Conservation (phyloP, 1,140 invertebrate species). For the Nautilus pompilius region DNA sequence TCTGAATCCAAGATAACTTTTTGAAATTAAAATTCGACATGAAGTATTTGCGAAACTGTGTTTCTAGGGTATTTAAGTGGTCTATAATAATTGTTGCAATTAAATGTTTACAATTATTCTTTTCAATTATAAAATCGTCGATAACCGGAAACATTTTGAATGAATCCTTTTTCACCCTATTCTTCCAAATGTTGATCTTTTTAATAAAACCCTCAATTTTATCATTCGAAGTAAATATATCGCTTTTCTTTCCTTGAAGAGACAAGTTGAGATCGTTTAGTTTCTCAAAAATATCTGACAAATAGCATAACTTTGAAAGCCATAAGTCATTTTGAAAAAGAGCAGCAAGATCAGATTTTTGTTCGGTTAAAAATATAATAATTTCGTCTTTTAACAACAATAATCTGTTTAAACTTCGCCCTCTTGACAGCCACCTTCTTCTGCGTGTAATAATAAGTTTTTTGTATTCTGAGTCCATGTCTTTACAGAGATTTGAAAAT, state of each 20-base stretch:
- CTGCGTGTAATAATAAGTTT: not conserved
- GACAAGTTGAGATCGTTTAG: not conserved
- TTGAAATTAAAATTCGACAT: not conserved
- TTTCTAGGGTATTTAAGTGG: not conserved
- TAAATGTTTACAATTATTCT: not conserved
- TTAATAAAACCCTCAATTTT: slow-evolving; percentile 2
- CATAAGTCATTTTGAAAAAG: not conserved
- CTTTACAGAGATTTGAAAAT: not conserved
- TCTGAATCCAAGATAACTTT: slow-evolving; percentile 3
- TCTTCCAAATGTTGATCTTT: slow-evolving; percentile 3
- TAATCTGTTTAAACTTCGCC: not conserved
- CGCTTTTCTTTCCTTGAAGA: not conserved
- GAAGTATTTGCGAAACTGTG: not conserved
- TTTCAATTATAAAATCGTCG: not conserved
- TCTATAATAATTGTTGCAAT: not conserved
- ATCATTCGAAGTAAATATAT: slow-evolving; percentile 4
- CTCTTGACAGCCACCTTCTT: not conserved
- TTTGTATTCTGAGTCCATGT: not conserved
- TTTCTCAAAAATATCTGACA: slow-evolving; percentile 2
- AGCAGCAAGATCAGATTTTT: slow-evolving; percentile 3
- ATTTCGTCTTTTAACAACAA: not conserved
- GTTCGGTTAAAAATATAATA: not conserved
- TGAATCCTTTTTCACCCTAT: not conserved
- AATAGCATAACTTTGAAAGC: not conserved
- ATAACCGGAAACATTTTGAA: not conserved